A percentile compares a stretch with the other conserved stretches of the same genome.
These are phyloP conservation scores for Rhopalosiphum padi DNA, from an alignment of 1,140 invertebrate species.

Conservation along the genomic window DNA sequence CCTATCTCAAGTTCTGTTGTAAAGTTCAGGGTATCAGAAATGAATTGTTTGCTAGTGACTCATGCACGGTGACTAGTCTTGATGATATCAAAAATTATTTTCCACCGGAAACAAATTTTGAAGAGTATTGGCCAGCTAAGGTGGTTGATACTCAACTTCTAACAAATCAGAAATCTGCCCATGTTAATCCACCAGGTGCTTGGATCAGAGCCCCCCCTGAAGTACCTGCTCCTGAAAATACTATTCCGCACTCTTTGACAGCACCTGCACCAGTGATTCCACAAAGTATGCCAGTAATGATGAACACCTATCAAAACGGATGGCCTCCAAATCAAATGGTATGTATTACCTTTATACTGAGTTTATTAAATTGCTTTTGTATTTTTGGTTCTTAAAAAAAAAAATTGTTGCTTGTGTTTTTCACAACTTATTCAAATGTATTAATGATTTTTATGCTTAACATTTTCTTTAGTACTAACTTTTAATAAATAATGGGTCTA, in stretches of 20 bases:
- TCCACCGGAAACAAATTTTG: slow-evolving; percentile 84
- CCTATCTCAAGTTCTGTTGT: slow-evolving; percentile 92
- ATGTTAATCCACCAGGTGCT: slow-evolving; percentile 30
- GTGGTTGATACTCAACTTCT: slow-evolving; percentile 78
- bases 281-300: not conserved
- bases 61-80: slow-evolving; percentile 86
- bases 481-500: not conserved
- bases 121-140: slow-evolving; percentile 90
- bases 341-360: not conserved
- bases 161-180: slow-evolving; percentile 64
- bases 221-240: slow-evolving; percentile 35
- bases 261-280: not conserved
- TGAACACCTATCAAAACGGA: slow-evolving; percentile 34
- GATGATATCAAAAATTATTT: slow-evolving; percentile 91
- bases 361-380: not conserved
- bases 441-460: not conserved
- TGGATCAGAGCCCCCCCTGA: slow-evolving; percentile 60
- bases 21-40: slow-evolving; percentile 92
- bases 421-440: not conserved
- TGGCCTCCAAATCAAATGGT: slow-evolving; percentile 50
- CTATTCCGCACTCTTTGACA: slow-evolving; percentile 9
- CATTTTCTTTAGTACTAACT: not conserved
- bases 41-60: slow-evolving; percentile 88
- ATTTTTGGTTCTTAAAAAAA: not conserved
- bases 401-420: not conserved